phyloP scores from a whole-genome alignment of 2,797 vertebrate genomes.

The Tapirus indicus region DNA sequence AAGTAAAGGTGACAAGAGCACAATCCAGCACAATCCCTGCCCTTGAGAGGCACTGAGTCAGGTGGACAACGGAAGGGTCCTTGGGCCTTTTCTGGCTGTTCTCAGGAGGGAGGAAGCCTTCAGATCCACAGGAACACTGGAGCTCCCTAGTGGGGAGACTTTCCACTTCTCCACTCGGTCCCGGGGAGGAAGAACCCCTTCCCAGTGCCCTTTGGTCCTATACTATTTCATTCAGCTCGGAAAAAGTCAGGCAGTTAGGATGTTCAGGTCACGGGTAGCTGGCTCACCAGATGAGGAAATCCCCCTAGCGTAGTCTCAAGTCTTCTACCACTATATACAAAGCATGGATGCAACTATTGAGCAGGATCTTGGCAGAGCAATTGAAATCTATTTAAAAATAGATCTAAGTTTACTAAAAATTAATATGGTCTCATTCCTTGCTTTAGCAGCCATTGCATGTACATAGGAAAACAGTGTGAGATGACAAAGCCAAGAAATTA shows the following conservation, averaged over 20 bases:
- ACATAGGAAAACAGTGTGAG: neutral
- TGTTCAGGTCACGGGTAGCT: neutral
- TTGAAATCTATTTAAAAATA: slow-evolving; percentile 7
- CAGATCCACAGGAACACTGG: neutral
- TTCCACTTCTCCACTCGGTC: neutral
- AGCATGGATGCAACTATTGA: neutral
- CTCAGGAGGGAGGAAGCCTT: neutral
- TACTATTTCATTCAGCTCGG: neutral
- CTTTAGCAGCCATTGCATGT: neutral
- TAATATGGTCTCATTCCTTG: neutral
- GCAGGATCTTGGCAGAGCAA: neutral
- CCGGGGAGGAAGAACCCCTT: neutral
- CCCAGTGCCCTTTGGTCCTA: neutral
- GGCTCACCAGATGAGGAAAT: neutral
- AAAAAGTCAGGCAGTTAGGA: neutral
- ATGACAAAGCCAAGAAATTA: slow-evolving; percentile 22
- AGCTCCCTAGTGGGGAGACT: rapidly evolving
- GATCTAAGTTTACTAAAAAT: slow-evolving; percentile 26
- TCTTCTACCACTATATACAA: neutral
- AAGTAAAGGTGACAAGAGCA: neutral
- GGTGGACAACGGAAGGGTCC: neutral
- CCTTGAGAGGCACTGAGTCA: neutral
- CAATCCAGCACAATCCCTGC: neutral
- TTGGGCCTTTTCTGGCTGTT: neutral
- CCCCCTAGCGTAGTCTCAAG: neutral